Base-by-base conservation (phyloP, 2,797 vertebrate genomes). In the Orientallactaga sibirica region DNA sequence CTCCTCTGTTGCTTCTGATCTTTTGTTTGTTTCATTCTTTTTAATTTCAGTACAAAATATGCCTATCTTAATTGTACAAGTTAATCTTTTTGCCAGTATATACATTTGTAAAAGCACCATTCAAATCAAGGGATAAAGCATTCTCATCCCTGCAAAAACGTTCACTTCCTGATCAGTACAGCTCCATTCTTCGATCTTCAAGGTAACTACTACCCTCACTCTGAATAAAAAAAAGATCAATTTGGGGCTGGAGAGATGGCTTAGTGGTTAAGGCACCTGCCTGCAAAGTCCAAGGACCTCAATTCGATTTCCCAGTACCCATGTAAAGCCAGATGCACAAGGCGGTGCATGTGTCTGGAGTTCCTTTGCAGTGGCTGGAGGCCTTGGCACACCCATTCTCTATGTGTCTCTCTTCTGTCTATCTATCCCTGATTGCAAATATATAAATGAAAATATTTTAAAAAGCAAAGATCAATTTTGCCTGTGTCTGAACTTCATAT, bases 1-100 rank as follows among this genome's bases (percentile, higher is more conserved):
- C 71, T 88, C 58, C 61, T 84, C 33, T 9, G 7, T 90, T 73
- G 68, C 64, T 92, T 93, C 88, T 74, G 4, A 84, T 7, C 33
- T 74, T 96, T 76, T 86, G 52, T 85, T 87, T 62, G 27, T 33
- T 68, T 94, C 52, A n/a, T 12, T 48, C 55, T 91, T 95, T 86
- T 77, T 20, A 70, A 76, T 66, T 73, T 33, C 85, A 12, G 20
- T 62, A 11, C 78, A 20, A 67, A 88, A 25, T n/a, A 29, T 83
- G n/a, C 5, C 61, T 15, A 68, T 89, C 74, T 79, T 70, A 89
- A 88, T 52, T 25, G 22, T 37, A 55, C 62, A 76, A 67, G 19
- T 76, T 86, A 91, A 11, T 20, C 55, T 58, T 79, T 90, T 91
- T 90, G n/a, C 91, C 70, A 41, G 4, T 55, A n/a, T 75, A n/a